Evolutionary conservation across 2,113 vertebrate genomes (phyloP).

Genomic region (Rhynchopsitta pachyrhyncha): DNA sequence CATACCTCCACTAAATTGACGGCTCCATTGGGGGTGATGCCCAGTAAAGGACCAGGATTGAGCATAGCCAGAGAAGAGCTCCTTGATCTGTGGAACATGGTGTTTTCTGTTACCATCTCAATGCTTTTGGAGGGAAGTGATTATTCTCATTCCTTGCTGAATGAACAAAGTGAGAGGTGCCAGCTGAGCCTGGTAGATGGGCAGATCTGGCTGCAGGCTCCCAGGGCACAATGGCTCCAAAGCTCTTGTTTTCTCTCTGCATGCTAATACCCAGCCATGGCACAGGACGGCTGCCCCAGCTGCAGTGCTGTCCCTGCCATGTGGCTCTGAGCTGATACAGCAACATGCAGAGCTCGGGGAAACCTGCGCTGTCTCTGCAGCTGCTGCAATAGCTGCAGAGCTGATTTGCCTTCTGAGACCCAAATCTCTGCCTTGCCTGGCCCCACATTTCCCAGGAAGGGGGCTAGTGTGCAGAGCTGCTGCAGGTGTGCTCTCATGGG

Average conservation of each 20-base stretch:
- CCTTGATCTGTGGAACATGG: neutral
- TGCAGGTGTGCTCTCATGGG: neutral
- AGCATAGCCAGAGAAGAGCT: neutral
- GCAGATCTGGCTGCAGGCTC: neutral
- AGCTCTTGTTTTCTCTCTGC: neutral
- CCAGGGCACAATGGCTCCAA: neutral
- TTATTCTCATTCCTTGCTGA: neutral
- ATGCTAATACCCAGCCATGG: neutral
- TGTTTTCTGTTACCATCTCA: neutral
- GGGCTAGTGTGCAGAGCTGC: neutral
- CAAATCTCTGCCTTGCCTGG: neutral
- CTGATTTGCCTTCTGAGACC: neutral
- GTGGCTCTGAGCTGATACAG: neutral
- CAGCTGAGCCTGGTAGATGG: neutral
- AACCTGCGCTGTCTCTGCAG: neutral
- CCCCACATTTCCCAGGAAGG: neutral
- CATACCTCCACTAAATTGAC: neutral
- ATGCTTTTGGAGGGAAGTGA: neutral
- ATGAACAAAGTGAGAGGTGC: neutral
- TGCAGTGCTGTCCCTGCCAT: neutral
- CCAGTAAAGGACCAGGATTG: neutral
- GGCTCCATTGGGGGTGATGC: neutral
- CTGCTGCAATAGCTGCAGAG: neutral
- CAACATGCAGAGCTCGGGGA: fast-evolving
- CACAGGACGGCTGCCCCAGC: neutral